Conservation (phyloP, 2,888 invertebrate genomes). For the Busseola fusca region DNA sequence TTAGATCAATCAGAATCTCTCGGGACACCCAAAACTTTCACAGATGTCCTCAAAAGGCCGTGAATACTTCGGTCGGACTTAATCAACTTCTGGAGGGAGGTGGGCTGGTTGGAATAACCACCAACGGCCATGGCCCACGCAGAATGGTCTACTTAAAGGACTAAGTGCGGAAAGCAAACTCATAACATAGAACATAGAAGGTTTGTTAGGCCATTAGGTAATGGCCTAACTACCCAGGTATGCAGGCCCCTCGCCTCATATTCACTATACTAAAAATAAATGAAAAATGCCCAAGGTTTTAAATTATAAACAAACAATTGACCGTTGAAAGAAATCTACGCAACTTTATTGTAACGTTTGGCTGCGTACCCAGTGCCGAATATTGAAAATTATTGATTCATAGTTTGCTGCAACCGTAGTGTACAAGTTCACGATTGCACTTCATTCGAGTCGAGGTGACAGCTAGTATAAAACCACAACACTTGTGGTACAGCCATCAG, state of each 20-base stretch:
- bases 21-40: too few relatives aligned
- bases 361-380: slow-evolving; percentile 77
- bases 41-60: too few relatives aligned
- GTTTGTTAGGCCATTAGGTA: too few relatives aligned
- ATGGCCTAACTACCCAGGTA: background rate
- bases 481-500: slow-evolving; percentile 73
- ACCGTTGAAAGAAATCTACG: slow-evolving; percentile 68
- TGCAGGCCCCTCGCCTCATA: background rate
- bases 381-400: slow-evolving; percentile 88
- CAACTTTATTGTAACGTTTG: slow-evolving; percentile 74
- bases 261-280: background rate
- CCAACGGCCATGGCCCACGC: too few relatives aligned
- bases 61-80: too few relatives aligned
- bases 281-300: slow-evolving; percentile 48
- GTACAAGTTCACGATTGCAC: slow-evolving; percentile 82
- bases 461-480: slow-evolving; percentile 83
- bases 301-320: slow-evolving; percentile 58
- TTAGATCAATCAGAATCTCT: too few relatives aligned
- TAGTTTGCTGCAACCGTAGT: slow-evolving; percentile 82
- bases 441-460: slow-evolving; percentile 77
- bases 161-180: too few relatives aligned
- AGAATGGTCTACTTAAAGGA: too few relatives aligned
- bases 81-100: too few relatives aligned
- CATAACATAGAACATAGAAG: background rate
- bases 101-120: too few relatives aligned